Evolutionary conservation across 1,140 invertebrate species (phyloP).

Genomic region (Dendroctonus ponderosae): DNA sequence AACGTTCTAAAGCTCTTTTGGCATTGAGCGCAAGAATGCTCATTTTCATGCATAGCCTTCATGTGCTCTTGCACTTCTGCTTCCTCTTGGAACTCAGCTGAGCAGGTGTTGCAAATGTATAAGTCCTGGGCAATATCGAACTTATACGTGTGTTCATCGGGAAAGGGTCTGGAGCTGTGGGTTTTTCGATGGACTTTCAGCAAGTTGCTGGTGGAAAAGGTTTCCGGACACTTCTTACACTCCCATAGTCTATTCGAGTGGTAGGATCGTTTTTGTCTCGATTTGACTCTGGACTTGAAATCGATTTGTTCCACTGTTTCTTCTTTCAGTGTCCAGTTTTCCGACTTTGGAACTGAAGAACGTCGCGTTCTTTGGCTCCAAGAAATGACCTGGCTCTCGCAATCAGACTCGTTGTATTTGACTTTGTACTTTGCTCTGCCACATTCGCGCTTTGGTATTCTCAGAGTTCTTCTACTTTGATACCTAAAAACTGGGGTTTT

Average conservation of each 20-base stretch:
- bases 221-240: conserved; percentile 37
- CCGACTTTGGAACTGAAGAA: too few relatives aligned
- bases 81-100: conserved; percentile 30
- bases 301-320: too few relatives aligned
- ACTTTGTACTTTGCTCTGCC: too few relatives aligned
- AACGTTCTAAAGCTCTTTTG: conserved; percentile 29
- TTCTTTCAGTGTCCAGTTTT: too few relatives aligned
- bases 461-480: too few relatives aligned
- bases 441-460: too few relatives aligned
- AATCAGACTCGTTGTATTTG: too few relatives aligned
- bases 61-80: conserved; percentile 37
- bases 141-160: conserved; percentile 32
- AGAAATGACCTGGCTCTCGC: too few relatives aligned
- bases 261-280: too few relatives aligned
- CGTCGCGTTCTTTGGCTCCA: too few relatives aligned
- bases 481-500: too few relatives aligned
- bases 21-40: conserved; percentile 34
- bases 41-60: conserved; percentile 43
- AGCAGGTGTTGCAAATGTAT: conserved; percentile 38
- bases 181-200: conserved; percentile 31
- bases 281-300: too few relatives aligned
- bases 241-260: conserved; percentile 9
- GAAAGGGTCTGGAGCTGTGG: conserved; percentile 14
- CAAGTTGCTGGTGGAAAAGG: conserved; percentile 21
- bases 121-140: conserved; percentile 32